Evolutionary conservation across 2,113 vertebrate species (phyloP).

Genomic region (Pangasianodon hypophthalmus): DNA sequence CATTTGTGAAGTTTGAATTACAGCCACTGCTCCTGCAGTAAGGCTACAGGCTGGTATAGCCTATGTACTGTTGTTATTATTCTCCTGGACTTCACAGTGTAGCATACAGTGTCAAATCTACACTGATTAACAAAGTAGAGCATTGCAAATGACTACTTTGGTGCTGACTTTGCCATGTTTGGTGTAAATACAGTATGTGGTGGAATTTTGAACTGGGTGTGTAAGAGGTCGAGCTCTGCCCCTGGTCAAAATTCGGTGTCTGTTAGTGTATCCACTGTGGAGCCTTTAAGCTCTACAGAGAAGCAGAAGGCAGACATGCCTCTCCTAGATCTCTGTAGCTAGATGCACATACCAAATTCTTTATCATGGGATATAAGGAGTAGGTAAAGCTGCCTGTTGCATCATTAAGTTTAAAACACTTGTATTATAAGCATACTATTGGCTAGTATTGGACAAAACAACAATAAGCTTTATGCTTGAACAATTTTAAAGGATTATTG

Average conservation of each 20-base stretch:
- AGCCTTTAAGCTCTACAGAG: background rate
- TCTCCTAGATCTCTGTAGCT: background rate
- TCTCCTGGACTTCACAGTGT: background rate
- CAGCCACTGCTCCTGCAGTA: background rate
- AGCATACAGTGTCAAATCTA: background rate
- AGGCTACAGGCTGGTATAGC: background rate
- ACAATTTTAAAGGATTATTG: too few relatives aligned
- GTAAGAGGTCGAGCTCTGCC: background rate
- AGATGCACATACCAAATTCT: background rate
- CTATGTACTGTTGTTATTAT: background rate
- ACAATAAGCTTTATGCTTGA: too few relatives aligned
- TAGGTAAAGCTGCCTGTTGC: too few relatives aligned
- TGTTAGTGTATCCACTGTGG: background rate
- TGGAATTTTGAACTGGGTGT: background rate
- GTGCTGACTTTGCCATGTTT: background rate
- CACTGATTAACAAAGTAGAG: background rate
- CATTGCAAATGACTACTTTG: background rate
- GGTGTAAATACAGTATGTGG: background rate
- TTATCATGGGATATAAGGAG: too few relatives aligned
- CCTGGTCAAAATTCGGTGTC: background rate
- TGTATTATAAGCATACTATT: too few relatives aligned
- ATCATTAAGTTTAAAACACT: too few relatives aligned
- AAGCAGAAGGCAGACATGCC: background rate
- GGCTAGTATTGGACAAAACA: too few relatives aligned
- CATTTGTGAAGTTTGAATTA: background rate